Evolutionary conservation across 2,113 vertebrate genomes (phyloP).

Genomic region (Syngnathus scovelli): DNA sequence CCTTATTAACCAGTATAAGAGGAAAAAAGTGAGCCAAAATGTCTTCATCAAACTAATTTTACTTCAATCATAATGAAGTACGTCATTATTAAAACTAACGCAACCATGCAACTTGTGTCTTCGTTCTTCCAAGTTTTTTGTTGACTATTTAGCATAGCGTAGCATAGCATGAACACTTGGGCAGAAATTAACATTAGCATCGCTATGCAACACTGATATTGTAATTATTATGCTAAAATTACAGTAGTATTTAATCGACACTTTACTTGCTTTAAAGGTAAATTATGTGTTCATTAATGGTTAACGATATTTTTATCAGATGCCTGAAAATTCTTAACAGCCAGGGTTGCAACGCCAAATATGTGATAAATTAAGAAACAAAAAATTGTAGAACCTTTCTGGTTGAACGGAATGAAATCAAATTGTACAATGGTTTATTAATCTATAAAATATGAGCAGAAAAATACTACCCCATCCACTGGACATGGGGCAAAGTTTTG

Average conservation of each 20-base stretch:
- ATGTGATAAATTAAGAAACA: not conserved
- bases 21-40: too few species aligned
- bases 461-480: not conserved
- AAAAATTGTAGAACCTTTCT: not conserved
- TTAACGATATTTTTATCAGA: not conserved
- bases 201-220: too few species aligned
- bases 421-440: not conserved
- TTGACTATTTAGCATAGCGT: not conserved
- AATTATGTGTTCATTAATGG: not conserved
- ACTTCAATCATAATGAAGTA: too few species aligned
- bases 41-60: too few species aligned
- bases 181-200: not conserved
- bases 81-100: too few species aligned
- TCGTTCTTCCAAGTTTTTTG: not conserved
- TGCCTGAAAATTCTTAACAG: too few species aligned
- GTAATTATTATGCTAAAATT: not conserved
- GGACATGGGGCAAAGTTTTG: not conserved
- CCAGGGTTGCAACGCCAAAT: not conserved
- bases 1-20: too few species aligned
- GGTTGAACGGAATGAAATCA: not conserved
- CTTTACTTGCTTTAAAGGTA: not conserved
- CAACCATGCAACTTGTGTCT: not conserved
- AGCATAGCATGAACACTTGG: not conserved
- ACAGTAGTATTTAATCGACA: not conserved
- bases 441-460: not conserved